Conservation (phyloP, 2,113 vertebrate genomes). For the Rousettus leschenaultii region DNA sequence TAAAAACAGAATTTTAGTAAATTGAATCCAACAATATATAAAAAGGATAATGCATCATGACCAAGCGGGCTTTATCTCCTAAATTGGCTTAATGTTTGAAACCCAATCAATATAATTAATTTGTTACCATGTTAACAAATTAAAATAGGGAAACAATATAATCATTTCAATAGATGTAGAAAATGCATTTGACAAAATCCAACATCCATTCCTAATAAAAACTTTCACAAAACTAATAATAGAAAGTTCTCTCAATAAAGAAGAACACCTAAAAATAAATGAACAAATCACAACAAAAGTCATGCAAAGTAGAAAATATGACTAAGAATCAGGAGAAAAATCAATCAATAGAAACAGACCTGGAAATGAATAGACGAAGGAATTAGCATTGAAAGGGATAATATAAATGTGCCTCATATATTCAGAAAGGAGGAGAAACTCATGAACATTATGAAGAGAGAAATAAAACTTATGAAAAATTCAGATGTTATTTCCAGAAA, state of each 20-base stretch:
- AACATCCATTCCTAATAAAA: not conserved
- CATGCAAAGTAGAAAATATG: not conserved
- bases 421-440: not conserved
- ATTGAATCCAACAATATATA: not conserved
- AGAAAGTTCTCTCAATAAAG: not conserved
- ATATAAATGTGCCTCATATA: not conserved
- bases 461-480: not conserved
- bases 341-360: not conserved
- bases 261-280: not conserved
- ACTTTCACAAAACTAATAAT: not conserved
- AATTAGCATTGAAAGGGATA: not conserved
- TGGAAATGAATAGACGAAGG: conserved; percentile 3
- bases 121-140: not conserved
- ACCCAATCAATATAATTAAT: not conserved
- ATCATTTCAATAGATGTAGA: not conserved
- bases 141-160: not conserved
- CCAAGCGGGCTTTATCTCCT: not conserved
- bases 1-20: not conserved
- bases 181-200: not conserved
- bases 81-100: not conserved
- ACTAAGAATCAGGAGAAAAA: not conserved
- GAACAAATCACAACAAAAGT: not conserved
- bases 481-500: not conserved
- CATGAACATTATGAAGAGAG: not conserved
- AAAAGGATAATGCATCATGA: not conserved